Base-by-base conservation (phyloP, 1,140 invertebrate species). In the Bombus confusus region DNA sequence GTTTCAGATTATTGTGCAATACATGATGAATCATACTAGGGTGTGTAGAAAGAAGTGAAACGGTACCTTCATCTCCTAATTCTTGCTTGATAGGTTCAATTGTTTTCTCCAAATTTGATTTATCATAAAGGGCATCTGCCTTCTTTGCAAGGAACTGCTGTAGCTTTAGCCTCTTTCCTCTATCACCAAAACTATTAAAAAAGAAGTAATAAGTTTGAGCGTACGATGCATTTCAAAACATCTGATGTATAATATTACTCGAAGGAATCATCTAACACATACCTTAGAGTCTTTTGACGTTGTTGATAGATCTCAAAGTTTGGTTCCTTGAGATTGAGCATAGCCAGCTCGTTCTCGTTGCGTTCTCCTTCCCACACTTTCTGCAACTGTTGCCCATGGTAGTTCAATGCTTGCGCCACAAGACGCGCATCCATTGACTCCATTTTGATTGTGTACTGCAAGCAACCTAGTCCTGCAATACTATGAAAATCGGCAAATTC, bases 71-170 rank as follows among this genome's bases (percentile, higher is more conserved):
- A 85, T 96, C 94, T 43, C 93, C 93, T 52, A 93, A 79, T 82
- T 92, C 93, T 85, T 93, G 94, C 86, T 93, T 95, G 66, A 91
- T 83, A 59, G 91, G 88, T 15, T 95, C 93, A 80, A 80, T 71
- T 28, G 94, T 93, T 86, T 96, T 96, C 68, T 96, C 96, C 89
- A 96, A 94, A 92, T 95, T 85, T 95, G 91, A 77, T 95, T 96
- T 91, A 94, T 94, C 93, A 96, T 96, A 95, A 96, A 98, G 82
- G 96, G 95, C 95, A 91, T 96, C 95, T 10, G 97, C 97, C 94
- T 98, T 98, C 90, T 97, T 97, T 28, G 97, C 96, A 91, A 98
- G 96, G 93, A 98, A 98, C 90, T 98, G 97, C 91, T 98, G 97
- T 72, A 98, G 95, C 92, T 97, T 97, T 39, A 98, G 94, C n/a